Percentiles rank a stretch among this genome's conserved stretches.
Conservation (phyloP, 2,888 invertebrate species). For the Callyntrura sp. region DNA sequence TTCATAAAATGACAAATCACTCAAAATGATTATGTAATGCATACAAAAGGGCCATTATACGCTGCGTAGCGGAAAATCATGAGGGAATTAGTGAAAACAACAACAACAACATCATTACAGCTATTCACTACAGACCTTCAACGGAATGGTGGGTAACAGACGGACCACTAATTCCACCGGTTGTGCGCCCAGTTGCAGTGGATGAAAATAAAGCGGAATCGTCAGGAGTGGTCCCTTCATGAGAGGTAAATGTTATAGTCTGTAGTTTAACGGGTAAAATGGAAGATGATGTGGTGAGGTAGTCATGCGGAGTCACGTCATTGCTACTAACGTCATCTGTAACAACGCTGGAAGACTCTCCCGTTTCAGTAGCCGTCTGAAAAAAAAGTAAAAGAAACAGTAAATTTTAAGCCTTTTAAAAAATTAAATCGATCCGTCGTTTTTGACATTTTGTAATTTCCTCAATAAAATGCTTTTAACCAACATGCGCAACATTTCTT, state of each 20-base stretch:
- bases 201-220: constrained; percentile 63
- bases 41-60: neutral
- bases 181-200: constrained; percentile 64
- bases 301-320: constrained; percentile 82
- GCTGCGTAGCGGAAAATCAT: constrained; percentile 59
- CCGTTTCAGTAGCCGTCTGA: constrained; percentile 64
- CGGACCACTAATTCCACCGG: constrained; percentile 60
- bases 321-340: constrained; percentile 73
- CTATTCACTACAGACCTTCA: constrained; percentile 61
- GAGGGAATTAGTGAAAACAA: constrained; percentile 23
- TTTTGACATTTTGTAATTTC: neutral
- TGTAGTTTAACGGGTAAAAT: constrained; percentile 81
- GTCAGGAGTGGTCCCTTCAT: constrained; percentile 69
- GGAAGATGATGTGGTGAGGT: constrained; percentile 81
- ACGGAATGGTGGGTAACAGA: constrained; percentile 64
- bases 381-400: constrained; percentile 37
- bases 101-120: neutral
- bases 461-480: neutral
- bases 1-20: constrained; percentile 1
- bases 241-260: constrained; percentile 62
- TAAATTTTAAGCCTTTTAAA: too few relatives aligned
- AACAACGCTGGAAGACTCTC: constrained; percentile 52
- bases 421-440: neutral
- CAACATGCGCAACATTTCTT: too few relatives aligned
- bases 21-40: neutral